A percentile compares a stretch with the other conserved stretches of the same genome.
These are phyloP conservation scores for Petrocephalus microphthalmus DNA, from an alignment of 2,113 vertebrate species.

Conservation along the genomic window DNA sequence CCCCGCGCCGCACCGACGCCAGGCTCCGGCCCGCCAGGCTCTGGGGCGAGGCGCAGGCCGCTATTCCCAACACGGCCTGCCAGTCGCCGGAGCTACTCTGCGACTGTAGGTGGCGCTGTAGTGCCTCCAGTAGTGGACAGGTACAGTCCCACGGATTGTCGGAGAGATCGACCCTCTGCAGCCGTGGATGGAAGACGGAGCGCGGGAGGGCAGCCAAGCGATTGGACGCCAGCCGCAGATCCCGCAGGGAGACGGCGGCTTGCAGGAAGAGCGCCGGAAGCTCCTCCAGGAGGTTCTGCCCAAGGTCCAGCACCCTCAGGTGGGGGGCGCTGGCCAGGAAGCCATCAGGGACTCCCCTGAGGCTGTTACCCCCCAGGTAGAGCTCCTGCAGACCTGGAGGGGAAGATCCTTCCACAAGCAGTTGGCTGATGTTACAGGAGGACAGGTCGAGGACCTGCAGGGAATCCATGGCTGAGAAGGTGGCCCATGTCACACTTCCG, in stretches of 20 bases:
- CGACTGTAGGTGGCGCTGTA: conserved; percentile 21
- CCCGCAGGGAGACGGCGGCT: conserved; percentile 55
- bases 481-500: conserved; percentile 57
- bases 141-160: conserved; percentile 76
- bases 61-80: conserved; percentile 42
- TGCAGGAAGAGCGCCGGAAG: conserved; percentile 66
- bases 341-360: conserved; percentile 56
- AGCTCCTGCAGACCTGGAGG: conserved; percentile 53
- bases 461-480: conserved; percentile 48
- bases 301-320: conserved; percentile 66
- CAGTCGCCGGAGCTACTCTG: conserved; percentile 39
- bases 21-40: conserved; percentile 44
- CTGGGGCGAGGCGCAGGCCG: conserved; percentile 60
- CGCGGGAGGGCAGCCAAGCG: conserved; percentile 55
- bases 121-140: conserved; percentile 57
- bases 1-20: conserved; percentile 42
- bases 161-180: conserved; percentile 60
- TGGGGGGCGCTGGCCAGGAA: conserved; percentile 62
- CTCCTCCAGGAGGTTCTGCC: conserved; percentile 60
- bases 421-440: conserved; percentile 56
- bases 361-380: conserved; percentile 64
- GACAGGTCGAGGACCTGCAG: conserved; percentile 71
- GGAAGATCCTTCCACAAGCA: conserved; percentile 26
- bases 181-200: conserved; percentile 51
- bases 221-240: conserved; percentile 65